phyloP scores from a whole-genome alignment of 2,113 vertebrate species.

The Lethenteron camtschaticum region DNA sequence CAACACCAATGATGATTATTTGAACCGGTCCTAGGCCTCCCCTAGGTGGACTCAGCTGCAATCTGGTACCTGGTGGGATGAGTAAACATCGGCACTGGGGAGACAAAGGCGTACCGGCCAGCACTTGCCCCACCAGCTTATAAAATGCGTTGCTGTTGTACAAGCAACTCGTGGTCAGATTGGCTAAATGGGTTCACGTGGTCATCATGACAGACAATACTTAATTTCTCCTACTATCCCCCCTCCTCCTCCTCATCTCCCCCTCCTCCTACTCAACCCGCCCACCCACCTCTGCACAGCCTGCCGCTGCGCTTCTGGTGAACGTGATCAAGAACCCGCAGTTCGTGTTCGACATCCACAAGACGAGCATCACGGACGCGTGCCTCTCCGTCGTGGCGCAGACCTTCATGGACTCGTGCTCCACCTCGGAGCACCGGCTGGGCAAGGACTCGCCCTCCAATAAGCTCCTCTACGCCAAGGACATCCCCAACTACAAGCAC shows the following conservation, averaged over 20 bases:
- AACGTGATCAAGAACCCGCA: constrained; percentile 98
- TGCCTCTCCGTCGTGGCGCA: constrained; percentile 91
- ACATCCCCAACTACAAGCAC: constrained; percentile 97
- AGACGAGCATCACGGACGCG: constrained; percentile 93
- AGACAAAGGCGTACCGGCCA: too few species aligned
- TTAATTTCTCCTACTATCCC: too few species aligned
- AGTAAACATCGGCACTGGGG: too few species aligned
- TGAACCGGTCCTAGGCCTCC: too few species aligned
- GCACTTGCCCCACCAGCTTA: too few species aligned
- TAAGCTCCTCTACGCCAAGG: constrained; percentile 94
- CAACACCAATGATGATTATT: too few species aligned
- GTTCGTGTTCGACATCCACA: constrained; percentile 97
- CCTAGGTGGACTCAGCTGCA: too few species aligned
- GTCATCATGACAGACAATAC: too few species aligned
- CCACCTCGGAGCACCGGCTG: constrained; percentile 83
- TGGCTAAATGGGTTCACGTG: too few species aligned
- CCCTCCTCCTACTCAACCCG: neutral
- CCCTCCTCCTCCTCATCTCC: neutral
- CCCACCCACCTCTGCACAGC: constrained; percentile 21
- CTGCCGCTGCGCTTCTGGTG: constrained; percentile 91
- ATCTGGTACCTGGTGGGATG: too few species aligned
- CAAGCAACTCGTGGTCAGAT: too few species aligned
- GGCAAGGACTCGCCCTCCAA: constrained; percentile 96
- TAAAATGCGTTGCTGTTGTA: too few species aligned
- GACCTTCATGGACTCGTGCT: constrained; percentile 98